phyloP scores from a whole-genome alignment of 2,113 vertebrate species.

The Toxotes chatareus region DNA sequence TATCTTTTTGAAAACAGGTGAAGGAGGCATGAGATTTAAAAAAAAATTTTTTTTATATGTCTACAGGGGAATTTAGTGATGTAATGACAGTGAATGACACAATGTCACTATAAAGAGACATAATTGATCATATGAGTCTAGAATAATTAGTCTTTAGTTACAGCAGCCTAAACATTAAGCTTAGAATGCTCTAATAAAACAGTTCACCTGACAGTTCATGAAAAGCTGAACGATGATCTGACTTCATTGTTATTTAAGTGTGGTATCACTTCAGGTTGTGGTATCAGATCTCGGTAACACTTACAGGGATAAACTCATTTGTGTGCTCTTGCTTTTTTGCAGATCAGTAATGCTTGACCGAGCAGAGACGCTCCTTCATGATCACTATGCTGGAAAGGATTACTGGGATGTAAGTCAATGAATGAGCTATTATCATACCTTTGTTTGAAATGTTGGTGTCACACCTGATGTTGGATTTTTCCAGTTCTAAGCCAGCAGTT shows the following conservation, averaged over 20 bases:
- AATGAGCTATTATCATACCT: background rate
- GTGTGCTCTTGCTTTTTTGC: background rate
- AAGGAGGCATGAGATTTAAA: background rate
- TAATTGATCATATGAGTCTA: background rate
- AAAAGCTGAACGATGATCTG: slow-evolving; percentile 16
- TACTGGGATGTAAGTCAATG: slow-evolving; percentile 95
- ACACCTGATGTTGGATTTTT: background rate
- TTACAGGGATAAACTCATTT: background rate
- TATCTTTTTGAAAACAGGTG: background rate
- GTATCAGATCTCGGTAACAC: background rate
- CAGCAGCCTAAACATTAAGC: background rate
- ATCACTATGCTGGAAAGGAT: slow-evolving; percentile 95
- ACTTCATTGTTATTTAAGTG: slow-evolving; percentile 1
- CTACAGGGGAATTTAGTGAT: too few relatives aligned
- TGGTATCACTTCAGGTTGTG: background rate
- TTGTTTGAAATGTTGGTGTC: background rate
- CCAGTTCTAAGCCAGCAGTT: background rate
- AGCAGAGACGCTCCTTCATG: slow-evolving; percentile 97
- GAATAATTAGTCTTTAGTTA: background rate
- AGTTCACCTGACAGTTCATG: background rate
- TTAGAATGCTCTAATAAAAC: background rate
- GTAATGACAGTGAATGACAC: background rate
- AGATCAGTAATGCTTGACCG: slow-evolving; percentile 93
- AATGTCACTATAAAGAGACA: background rate
- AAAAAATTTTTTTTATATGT: background rate